Percentiles rank a stretch among this genome's conserved stretches.
phyloP scores from a whole-genome alignment of 2,888 invertebrate species.

The Dastarcus helophoroides region DNA sequence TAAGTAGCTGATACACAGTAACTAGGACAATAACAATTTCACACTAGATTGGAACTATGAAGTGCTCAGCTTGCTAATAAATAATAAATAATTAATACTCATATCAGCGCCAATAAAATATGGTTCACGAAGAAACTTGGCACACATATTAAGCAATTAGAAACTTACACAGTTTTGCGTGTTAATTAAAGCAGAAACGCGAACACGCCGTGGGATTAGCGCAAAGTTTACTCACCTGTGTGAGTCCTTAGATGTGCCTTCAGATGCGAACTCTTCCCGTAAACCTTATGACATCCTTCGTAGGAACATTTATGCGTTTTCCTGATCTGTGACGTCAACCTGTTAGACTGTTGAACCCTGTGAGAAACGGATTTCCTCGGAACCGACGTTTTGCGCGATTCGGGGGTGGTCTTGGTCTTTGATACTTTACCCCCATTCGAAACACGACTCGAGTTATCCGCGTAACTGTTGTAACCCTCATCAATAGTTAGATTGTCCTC shows the following conservation, averaged over 20 bases:
- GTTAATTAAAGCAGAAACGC: neutral
- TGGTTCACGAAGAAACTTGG: no score
- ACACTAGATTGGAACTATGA: no score
- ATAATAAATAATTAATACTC: no score
- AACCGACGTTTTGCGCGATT: slow-evolving; percentile 8
- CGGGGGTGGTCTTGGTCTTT: slow-evolving; percentile 11
- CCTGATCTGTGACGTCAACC: slow-evolving; percentile 25
- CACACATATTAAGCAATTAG: no score
- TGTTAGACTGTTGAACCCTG: slow-evolving; percentile 20
- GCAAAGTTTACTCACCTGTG: slow-evolving; percentile 46
- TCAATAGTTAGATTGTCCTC: slow-evolving; percentile 29
- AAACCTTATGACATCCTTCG: slow-evolving; percentile 49
- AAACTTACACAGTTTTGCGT: no score
- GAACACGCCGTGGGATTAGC: neutral
- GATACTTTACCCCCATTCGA: slow-evolving; percentile 9
- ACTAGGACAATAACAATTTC: no score
- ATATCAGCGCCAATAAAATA: no score
- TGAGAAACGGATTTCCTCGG: slow-evolving; percentile 19
- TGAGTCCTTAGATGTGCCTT: slow-evolving; percentile 54
- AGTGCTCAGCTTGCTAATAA: no score
- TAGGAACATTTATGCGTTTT: slow-evolving; percentile 49
- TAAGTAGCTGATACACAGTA: no score
- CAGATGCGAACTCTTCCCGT: slow-evolving; percentile 54
- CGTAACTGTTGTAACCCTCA: slow-evolving; percentile 22
- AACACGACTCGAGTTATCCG: slow-evolving; percentile 11